Evolutionary conservation across 1,140 invertebrate species (phyloP).

Genomic region (Pissodes strobi): DNA sequence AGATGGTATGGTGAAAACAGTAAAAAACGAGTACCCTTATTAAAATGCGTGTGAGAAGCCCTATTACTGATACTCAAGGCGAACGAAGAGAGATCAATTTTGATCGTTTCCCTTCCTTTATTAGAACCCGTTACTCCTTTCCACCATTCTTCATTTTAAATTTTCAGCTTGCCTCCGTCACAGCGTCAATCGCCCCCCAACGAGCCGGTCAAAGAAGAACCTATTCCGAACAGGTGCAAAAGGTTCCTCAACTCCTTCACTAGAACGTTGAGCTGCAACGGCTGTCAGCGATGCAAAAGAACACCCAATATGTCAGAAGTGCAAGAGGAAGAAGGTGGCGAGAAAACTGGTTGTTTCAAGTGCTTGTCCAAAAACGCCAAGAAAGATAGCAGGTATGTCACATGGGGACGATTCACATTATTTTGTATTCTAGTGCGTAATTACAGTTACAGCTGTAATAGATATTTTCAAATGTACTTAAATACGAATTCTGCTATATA

Average conservation of each 20-base stretch:
- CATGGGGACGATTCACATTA: not conserved
- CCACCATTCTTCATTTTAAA: not conserved
- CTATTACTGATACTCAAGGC: too few species aligned
- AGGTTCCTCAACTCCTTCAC: slow-evolving; percentile 42
- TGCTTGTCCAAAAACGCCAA: not conserved
- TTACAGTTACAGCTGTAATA: not conserved
- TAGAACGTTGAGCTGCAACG: slow-evolving; percentile 42
- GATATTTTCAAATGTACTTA: too few species aligned
- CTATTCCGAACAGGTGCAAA: slow-evolving; percentile 36
- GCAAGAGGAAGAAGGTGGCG: slow-evolving; percentile 19
- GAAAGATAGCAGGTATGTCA: not conserved
- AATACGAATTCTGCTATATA: too few species aligned
- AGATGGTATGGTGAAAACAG: too few species aligned
- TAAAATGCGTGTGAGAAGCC: too few species aligned
- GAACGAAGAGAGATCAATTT: too few species aligned
- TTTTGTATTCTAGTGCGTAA: not conserved
- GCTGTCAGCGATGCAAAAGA: slow-evolving; percentile 32
- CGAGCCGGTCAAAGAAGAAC: slow-evolving; percentile 35
- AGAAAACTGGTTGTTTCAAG: slow-evolving; percentile 24
- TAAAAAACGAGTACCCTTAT: too few species aligned
- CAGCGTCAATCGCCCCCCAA: slow-evolving; percentile 31
- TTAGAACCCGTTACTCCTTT: too few species aligned
- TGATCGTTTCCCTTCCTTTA: too few species aligned
- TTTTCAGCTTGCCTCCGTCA: slow-evolving; percentile 47
- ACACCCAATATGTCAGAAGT: slow-evolving; percentile 11